phyloP scores from a whole-genome alignment of 1,140 invertebrate species.

The Antheraea pernyi region DNA sequence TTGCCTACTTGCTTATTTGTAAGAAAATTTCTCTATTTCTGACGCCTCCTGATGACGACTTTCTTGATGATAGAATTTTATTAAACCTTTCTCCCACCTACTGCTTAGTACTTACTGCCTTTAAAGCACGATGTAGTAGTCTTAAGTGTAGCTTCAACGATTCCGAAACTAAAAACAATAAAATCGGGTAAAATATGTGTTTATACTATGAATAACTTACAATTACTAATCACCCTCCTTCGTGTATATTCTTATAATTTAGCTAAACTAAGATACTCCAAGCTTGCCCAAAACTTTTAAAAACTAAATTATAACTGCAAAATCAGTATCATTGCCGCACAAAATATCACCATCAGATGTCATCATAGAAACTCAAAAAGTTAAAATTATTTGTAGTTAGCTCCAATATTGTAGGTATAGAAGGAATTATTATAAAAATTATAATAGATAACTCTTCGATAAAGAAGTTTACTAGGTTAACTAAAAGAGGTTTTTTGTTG shows the following conservation, averaged over 20 bases:
- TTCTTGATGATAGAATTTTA: slow-evolving; percentile 95
- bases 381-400: too few relatives aligned
- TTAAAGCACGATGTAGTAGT: slow-evolving; percentile 92
- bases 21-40: slow-evolving; percentile 97
- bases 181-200: slow-evolving; percentile 63
- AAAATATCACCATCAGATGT: slow-evolving; percentile 91
- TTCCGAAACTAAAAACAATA: slow-evolving; percentile 86
- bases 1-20: slow-evolving; percentile 92
- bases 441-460: too few relatives aligned
- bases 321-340: slow-evolving; percentile 96
- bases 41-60: slow-evolving; percentile 93
- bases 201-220: slow-evolving; percentile 56
- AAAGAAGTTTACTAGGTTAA: too few relatives aligned
- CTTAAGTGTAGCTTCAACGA: slow-evolving; percentile 92
- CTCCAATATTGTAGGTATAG: too few relatives aligned
- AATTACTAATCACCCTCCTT: slow-evolving; percentile 86
- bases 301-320: slow-evolving; percentile 96
- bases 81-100: slow-evolving; percentile 93
- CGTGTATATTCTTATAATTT: slow-evolving; percentile 92
- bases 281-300: slow-evolving; percentile 92
- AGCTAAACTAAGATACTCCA: slow-evolving; percentile 87
- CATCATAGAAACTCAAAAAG: slow-evolving; percentile 82
- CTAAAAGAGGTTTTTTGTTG: too few relatives aligned
- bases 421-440: too few relatives aligned
- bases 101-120: slow-evolving; percentile 90